phyloP scores from a whole-genome alignment of 2,888 invertebrate species.

The Eupithecia subfuscata region DNA sequence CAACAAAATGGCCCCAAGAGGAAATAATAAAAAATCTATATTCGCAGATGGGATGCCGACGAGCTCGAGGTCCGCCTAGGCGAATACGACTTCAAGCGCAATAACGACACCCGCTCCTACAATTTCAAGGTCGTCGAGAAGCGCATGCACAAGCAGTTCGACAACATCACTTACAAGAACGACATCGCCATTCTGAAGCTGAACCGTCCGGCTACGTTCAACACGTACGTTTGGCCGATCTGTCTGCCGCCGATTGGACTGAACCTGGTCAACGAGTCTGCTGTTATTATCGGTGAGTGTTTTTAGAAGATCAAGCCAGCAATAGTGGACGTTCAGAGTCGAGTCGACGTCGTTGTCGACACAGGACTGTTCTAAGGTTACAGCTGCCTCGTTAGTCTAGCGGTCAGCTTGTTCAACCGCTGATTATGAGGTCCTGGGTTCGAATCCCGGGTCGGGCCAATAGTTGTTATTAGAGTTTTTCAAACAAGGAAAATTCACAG shows the following conservation, averaged over 20 bases:
- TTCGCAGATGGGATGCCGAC: conserved; percentile 84
- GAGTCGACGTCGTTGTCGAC: no score
- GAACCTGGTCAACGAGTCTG: conserved; percentile 85
- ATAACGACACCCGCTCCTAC: conserved; percentile 87
- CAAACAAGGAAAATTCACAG: no score
- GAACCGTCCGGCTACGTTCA: conserved; percentile 87
- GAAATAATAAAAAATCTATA: no score
- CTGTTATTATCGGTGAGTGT: conserved; percentile 86
- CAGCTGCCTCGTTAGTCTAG: no score
- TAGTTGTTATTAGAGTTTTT: no score
- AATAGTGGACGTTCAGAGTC: no score
- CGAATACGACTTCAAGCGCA: conserved; percentile 89
- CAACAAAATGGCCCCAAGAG: no score
- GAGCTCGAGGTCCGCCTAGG: conserved; percentile 90
- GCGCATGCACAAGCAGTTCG: conserved; percentile 87
- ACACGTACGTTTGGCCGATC: conserved; percentile 92
- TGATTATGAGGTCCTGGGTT: no score
- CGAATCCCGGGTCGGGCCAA: no score
- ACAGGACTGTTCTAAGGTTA: no score
- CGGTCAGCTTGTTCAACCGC: no score
- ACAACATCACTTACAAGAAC: conserved; percentile 87
- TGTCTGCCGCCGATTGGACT: conserved; percentile 89
- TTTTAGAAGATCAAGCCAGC: not conserved
- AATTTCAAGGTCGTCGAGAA: conserved; percentile 88
- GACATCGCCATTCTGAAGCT: conserved; percentile 91